Evolutionary conservation across 2,888 invertebrate genomes (phyloP).

Genomic region (Podabrus alpinus): DNA sequence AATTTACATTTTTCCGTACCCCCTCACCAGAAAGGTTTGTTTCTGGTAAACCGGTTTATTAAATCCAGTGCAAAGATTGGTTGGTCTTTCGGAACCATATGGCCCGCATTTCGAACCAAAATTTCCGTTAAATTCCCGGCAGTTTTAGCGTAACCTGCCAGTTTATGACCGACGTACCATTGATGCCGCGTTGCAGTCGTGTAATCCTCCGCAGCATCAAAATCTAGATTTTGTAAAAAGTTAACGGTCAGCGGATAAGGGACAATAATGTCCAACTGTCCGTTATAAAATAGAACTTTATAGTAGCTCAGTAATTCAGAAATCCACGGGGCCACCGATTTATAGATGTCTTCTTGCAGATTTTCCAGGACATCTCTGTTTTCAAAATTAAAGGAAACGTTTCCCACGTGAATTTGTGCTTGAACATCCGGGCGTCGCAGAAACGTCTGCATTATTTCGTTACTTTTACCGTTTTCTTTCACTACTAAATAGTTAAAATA

Average conservation of each 20-base stretch:
- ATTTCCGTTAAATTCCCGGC: slow-evolving; percentile 74
- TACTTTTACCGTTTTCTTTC: neutral
- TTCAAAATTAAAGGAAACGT: slow-evolving; percentile 1
- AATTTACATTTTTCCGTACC: too few species aligned
- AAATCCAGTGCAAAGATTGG: slow-evolving; percentile 77
- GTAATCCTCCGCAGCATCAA: slow-evolving; percentile 68
- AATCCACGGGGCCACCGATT: slow-evolving; percentile 75
- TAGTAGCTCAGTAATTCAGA: slow-evolving; percentile 69
- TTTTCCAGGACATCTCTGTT: slow-evolving; percentile 67
- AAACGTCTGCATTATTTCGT: slow-evolving; percentile 50
- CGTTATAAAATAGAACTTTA: slow-evolving; percentile 83
- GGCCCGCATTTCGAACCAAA: slow-evolving; percentile 77
- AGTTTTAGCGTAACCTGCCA: slow-evolving; percentile 77
- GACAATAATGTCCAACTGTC: slow-evolving; percentile 89
- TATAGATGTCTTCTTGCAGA: slow-evolving; percentile 78
- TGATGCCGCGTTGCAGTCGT: slow-evolving; percentile 66
- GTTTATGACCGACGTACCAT: slow-evolving; percentile 70
- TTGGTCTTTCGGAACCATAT: slow-evolving; percentile 81
- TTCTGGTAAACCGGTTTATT: slow-evolving; percentile 67
- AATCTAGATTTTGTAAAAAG: slow-evolving; percentile 73
- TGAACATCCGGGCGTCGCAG: neutral
- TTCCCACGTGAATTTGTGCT: slow-evolving; percentile 19
- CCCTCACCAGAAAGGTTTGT: slow-evolving; percentile 34
- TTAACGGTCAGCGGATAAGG: slow-evolving; percentile 84
- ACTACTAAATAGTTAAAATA: slow-evolving; percentile 28